Evolutionary conservation across 2,113 vertebrate genomes (phyloP).

Genomic region (Dermatemys mawii): DNA sequence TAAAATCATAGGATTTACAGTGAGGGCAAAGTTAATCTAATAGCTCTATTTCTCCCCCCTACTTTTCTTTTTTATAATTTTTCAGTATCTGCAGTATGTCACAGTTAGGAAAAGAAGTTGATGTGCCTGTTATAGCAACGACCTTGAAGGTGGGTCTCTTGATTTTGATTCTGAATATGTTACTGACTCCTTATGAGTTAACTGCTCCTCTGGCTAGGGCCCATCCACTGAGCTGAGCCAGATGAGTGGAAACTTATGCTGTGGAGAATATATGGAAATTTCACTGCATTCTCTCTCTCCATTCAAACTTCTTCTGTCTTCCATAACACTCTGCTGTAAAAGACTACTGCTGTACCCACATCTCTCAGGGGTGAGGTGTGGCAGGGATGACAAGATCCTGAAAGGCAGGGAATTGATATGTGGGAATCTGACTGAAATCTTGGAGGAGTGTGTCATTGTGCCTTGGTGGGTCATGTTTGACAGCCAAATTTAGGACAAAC

Average conservation of each 20-base stretch:
- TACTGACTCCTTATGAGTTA: too few species aligned
- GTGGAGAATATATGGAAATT: not conserved
- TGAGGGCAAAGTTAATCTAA: not conserved
- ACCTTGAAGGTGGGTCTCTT: not conserved
- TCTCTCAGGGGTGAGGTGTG: not conserved
- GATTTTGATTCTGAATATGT: not conserved
- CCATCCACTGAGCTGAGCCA: not conserved
- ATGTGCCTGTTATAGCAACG: not conserved
- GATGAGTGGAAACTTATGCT: not conserved
- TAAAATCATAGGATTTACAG: not conserved
- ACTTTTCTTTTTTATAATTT: not conserved
- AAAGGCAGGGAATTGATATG: not conserved
- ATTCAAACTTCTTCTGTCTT: not conserved
- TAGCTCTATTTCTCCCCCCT: fast-evolving
- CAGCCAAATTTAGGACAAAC: too few species aligned
- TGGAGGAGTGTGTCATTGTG: not conserved
- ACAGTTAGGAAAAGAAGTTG: not conserved
- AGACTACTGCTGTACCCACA: not conserved
- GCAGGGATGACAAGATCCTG: not conserved
- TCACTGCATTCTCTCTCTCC: not conserved
- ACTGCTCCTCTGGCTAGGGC: not conserved
- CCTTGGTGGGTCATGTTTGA: too few species aligned
- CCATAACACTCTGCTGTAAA: too few species aligned
- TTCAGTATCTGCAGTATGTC: not conserved
- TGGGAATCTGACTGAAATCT: not conserved